Base-by-base conservation (phyloP, 2,888 invertebrate genomes). In the Leptura quadrifasciata region DNA sequence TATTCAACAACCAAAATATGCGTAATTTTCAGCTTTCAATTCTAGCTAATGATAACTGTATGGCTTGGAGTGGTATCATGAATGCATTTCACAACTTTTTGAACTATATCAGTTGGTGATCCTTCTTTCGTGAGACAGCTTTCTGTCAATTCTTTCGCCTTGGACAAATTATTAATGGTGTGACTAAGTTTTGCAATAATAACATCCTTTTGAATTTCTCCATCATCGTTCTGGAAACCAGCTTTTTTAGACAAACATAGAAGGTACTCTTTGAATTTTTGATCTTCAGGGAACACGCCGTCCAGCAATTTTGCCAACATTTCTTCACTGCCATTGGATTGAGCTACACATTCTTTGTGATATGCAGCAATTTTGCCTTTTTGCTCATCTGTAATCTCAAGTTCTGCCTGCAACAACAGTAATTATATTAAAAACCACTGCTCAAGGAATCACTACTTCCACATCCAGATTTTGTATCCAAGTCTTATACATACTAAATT, bases 151-250 rank as follows among this genome's bases (percentile, higher is more conserved):
- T 69, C 69, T 35, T 69, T 39, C 8, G 58, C 69, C 17, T 58
- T 69, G 9, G 69, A 39, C 21, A 39, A 24, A 58, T 60, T 65
- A 17, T 76, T 73, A 24, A 73, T 57, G 0, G 54, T 60, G n/a
- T 77, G 74, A 12, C 60, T 71, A 20, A 80, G 64, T 69, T 77
- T 82, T 15, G 67, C 71, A 10, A 80, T 78, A 24, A 85, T 78
- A 1, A 79, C 79, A 0, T 75, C 79, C 20, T 76, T 70, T 15
- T 82, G 74, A 58, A 82, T 74, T 55, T 81, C 78, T 9, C 85
- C 85, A 24, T 72, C 76, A 5, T 78, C 82, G 58, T 83, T 83
- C 64, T 82, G 78, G 82, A 85, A 83, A 8, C 84, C 82, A 6
- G 79, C 76, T 39, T 83, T 83, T 57, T 84, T 80, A 10, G 79